Evolutionary conservation across 2,113 vertebrate genomes (phyloP).

Genomic region (Lichenostomus cassidix): DNA sequence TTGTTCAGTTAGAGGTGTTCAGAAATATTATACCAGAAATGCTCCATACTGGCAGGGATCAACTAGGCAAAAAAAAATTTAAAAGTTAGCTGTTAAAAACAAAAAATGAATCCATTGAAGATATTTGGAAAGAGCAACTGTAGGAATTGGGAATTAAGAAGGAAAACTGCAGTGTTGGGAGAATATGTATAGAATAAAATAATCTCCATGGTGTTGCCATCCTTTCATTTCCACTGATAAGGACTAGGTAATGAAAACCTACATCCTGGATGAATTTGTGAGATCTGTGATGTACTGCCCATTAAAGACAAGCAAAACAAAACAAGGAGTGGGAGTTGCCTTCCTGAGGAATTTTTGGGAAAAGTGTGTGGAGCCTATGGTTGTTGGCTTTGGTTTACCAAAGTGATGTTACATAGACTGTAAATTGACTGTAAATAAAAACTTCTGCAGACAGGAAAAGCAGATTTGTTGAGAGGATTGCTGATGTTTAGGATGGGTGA

Average conservation of each 20-base stretch:
- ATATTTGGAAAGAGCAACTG: not conserved
- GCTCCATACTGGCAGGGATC: not conserved
- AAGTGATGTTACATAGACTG: not conserved
- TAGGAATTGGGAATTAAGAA: not conserved
- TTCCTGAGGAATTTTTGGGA: not conserved
- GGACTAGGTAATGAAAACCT: not conserved
- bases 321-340: not conserved
- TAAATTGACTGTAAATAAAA: not conserved
- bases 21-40: not conserved
- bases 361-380: not conserved
- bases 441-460: not conserved
- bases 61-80: not conserved
- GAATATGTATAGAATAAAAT: not conserved
- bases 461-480: not conserved
- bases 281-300: not conserved
- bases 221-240: not conserved
- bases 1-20: not conserved
- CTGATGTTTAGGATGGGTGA: not conserved
- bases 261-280: not conserved
- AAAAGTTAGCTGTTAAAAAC: not conserved
- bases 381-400: not conserved
- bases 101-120: not conserved
- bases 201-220: not conserved
- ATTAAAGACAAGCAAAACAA: not conserved
- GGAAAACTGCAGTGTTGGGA: not conserved